Percentiles rank a stretch among this genome's conserved stretches.
These are phyloP conservation scores for Spisula solida DNA, from an alignment of 2,888 invertebrate species.

Conservation along the genomic window DNA sequence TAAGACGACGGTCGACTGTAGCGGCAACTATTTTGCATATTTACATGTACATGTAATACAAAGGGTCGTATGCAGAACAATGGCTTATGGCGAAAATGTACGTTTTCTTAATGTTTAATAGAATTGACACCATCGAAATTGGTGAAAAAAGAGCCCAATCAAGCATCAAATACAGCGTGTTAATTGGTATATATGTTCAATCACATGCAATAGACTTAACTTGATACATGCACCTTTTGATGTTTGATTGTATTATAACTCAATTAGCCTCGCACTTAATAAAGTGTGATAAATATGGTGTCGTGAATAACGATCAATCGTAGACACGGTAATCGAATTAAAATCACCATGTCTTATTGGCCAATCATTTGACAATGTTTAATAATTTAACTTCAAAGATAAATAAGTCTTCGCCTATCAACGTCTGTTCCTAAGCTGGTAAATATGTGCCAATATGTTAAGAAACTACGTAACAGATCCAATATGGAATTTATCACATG, in stretches of 20 bases:
- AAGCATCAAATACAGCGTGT: neutral
- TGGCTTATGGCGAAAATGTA: neutral
- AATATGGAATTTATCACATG: neutral
- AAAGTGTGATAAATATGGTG: neutral
- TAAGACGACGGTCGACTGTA: no score
- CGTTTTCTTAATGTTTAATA: conserved; percentile 1
- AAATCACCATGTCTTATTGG: neutral
- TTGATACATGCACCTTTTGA: neutral
- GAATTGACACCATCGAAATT: neutral
- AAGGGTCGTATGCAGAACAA: no score
- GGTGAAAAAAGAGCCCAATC: neutral
- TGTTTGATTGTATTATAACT: neutral
- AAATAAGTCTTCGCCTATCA: neutral
- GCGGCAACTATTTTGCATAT: no score
- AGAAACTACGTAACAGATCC: neutral
- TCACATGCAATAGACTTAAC: neutral
- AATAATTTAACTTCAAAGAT: neutral
- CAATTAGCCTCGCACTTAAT: neutral
- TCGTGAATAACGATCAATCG: neutral
- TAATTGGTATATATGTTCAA: neutral
- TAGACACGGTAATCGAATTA: neutral
- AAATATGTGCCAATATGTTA: neutral
- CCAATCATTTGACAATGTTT: neutral
- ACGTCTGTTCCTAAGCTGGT: neutral
- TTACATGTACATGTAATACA: no score